phyloP scores from a whole-genome alignment of 2,888 invertebrate species.

The Tetheella fluctuosa region DNA sequence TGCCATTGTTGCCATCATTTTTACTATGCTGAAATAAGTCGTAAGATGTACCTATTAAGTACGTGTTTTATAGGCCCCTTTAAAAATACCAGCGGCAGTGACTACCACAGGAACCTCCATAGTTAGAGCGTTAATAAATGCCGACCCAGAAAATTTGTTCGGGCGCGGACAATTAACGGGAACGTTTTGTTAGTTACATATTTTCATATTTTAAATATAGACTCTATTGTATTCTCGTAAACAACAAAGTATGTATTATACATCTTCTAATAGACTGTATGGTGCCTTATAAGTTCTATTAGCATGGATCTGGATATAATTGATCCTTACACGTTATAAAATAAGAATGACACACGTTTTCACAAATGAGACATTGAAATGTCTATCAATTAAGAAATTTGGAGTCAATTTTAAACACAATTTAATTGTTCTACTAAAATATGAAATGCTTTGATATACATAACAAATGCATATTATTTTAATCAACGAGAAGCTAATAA shows the following conservation, averaged over 20 bases:
- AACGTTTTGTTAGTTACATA: constrained; percentile 52
- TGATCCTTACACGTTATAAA: neutral
- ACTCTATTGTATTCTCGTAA: constrained; percentile 51
- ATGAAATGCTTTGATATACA: constrained; percentile 5
- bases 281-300: neutral
- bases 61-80: constrained; percentile 14
- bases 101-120: constrained; percentile 44
- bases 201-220: constrained; percentile 45
- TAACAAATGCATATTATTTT: constrained; percentile 13
- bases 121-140: constrained; percentile 55
- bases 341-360: too few species aligned
- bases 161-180: constrained; percentile 63
- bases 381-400: neutral
- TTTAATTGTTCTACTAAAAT: neutral
- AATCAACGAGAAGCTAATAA: constrained; percentile 35
- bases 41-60: neutral
- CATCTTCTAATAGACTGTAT: neutral
- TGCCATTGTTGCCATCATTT: neutral
- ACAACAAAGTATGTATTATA: neutral
- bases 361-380: too few species aligned
- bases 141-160: constrained; percentile 62
- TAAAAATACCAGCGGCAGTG: constrained; percentile 39
- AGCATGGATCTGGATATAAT: neutral
- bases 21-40: neutral
- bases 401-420: neutral